phyloP scores from a whole-genome alignment of 2,888 invertebrate species.

The Drosophila falleni region DNA sequence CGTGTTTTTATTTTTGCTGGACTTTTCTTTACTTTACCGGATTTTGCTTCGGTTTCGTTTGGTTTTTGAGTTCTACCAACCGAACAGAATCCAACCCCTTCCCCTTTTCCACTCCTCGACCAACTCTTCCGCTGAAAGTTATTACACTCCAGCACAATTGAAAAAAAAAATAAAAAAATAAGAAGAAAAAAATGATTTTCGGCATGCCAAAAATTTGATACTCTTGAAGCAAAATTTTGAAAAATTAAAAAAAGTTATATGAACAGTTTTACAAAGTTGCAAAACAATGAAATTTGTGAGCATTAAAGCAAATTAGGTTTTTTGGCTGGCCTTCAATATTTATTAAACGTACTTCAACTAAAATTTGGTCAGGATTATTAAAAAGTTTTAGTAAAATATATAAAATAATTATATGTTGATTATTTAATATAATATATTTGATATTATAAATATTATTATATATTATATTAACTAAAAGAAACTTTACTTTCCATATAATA shows the following conservation, averaged over 20 bases:
- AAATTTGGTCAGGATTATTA: too few relatives aligned
- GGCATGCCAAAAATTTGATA: not conserved
- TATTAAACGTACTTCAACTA: too few relatives aligned
- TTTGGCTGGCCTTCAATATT: too few relatives aligned
- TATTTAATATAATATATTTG: too few relatives aligned
- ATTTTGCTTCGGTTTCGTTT: constrained; percentile 54
- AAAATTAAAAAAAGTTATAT: not conserved
- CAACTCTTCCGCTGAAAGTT: constrained; percentile 48
- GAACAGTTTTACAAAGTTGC: too few relatives aligned
- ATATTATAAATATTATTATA: too few relatives aligned
- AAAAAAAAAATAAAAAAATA: constrained; percentile 25
- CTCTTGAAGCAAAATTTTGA: not conserved
- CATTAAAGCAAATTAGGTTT: too few relatives aligned
- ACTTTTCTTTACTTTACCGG: constrained; percentile 57
- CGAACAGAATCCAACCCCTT: constrained; percentile 14
- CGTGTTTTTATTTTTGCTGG: constrained; percentile 36
- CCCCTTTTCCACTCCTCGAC: not conserved
- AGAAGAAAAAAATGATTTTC: not conserved
- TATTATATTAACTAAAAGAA: too few relatives aligned
- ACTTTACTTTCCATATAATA: too few relatives aligned
- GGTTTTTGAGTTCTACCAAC: constrained; percentile 52
- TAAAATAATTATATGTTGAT: too few relatives aligned
- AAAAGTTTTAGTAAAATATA: too few relatives aligned
- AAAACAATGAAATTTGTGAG: too few relatives aligned
- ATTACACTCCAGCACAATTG: constrained; percentile 58